Evolutionary conservation across 2,113 vertebrate genomes (phyloP), one percentile per base, ranked within the genome.

Genomic region (Callipepla squamata): DNA sequence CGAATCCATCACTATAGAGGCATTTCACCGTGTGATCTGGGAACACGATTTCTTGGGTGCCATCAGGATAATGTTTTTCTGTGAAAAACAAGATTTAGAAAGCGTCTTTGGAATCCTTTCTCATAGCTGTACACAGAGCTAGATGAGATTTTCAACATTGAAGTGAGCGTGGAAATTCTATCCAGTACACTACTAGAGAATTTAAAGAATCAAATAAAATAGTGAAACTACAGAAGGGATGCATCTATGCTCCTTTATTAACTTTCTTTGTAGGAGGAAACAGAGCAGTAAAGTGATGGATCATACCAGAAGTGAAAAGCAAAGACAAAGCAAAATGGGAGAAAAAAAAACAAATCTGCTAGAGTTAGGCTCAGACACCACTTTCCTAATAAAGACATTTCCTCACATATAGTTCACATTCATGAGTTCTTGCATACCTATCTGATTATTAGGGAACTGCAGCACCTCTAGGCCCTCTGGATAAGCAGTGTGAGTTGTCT

Each of bases 21-120:
- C 62, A 87, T 88, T 97, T 98, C 66, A 98, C 87, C 3, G 97
- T 98, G 47, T 97, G 96, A 42, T 98, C 97, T 6, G 98, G 97
- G 94, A 98, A 98, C 67, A 98, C 22, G 13, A 97, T 98, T 95
- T 98, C 97, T 87, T 97, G 97, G 23, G 85, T 97, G 38, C 97
- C 98, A 44, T 97, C 73, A 0, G 97, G 97, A 89, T 98, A 95
- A 91, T 96, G 82, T 74, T 97, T 98, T 97, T 98, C 98, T 98
- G 89, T 23, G 59, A 67, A 74, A 91, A 70, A 90, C 22, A 87
- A 76, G 42, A 85, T 58, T 9, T 14, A 22, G 34, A 86, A 85
- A 51, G 5, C 61, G 32, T 80, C 4, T 84, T 67, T 80, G 80
- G 7, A 47, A 70, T 40, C 66, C 13, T 55, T 48, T 47, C 51